Percentiles rank a stretch among this genome's conserved stretches.
Conservation (phyloP, 2,888 invertebrate species). For the Drosophila maculinotata region DNA sequence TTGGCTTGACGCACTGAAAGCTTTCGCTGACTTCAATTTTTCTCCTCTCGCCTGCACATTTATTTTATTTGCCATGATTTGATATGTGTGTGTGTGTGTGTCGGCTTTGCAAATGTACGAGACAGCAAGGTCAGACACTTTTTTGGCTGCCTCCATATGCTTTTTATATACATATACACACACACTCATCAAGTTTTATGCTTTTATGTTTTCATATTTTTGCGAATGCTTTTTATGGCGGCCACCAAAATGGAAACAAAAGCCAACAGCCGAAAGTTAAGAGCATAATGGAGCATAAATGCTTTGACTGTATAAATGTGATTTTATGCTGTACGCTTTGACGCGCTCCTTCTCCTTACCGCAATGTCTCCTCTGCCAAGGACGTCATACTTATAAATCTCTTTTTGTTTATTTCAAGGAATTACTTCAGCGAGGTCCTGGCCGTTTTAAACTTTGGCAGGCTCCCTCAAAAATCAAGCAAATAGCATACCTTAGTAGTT, state of each 20-base stretch:
- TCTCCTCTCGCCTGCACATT: constrained; percentile 18
- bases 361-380: constrained; percentile 10
- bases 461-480: constrained; percentile 21
- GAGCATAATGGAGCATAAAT: constrained; percentile 78
- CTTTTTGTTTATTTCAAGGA: constrained; percentile 1
- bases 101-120: too few relatives aligned
- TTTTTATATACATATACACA: constrained; percentile 4
- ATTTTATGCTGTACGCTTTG: constrained; percentile 63
- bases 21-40: constrained; percentile 19
- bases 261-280: constrained; percentile 57
- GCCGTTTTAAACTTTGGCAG: constrained; percentile 17
- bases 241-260: constrained; percentile 54
- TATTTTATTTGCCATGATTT: constrained; percentile 46
- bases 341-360: constrained; percentile 40
- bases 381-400: not conserved
- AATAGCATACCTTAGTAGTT: constrained; percentile 41
- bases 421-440: constrained; percentile 5
- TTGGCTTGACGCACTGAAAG: constrained; percentile 38
- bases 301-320: constrained; percentile 70
- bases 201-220: constrained; percentile 55
- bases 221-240: constrained; percentile 59
- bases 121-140: too few relatives aligned
- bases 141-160: too few relatives aligned
- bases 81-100: constrained; percentile 5
- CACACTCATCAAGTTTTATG: constrained; percentile 44